Evolutionary conservation across 1,140 invertebrate species (phyloP).

Genomic region (Hirudo medicinalis): DNA sequence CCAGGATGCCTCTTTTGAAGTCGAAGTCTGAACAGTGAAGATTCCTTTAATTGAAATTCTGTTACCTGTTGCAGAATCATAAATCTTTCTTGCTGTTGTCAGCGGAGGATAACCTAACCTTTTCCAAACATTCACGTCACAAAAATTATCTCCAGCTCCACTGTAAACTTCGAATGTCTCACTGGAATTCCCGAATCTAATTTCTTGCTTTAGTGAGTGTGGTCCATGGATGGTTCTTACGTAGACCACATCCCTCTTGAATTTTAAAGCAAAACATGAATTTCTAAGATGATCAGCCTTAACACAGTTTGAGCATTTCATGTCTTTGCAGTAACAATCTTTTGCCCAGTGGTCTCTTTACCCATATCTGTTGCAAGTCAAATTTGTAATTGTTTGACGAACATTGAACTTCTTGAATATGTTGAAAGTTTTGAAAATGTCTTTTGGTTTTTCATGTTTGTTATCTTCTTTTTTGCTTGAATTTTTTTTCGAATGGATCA

Average conservation of each 20-base stretch:
- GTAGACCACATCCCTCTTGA: neutral
- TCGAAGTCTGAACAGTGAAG: too few relatives aligned
- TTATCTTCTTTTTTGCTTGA: too few relatives aligned
- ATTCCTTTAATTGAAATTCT: too few relatives aligned
- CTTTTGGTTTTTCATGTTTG: neutral
- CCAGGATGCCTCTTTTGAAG: too few relatives aligned
- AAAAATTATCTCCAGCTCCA: too few relatives aligned
- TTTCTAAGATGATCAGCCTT: neutral
- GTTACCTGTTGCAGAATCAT: too few relatives aligned
- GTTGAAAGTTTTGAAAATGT: neutral
- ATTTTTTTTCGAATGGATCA: neutral
- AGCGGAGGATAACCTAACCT: too few relatives aligned
- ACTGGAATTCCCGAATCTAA: neutral
- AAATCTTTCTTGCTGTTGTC: too few relatives aligned
- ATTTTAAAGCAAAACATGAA: neutral
- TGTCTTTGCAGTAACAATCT: slow-evolving; percentile 3
- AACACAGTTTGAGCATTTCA: neutral
- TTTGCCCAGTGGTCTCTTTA: neutral
- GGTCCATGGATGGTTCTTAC: neutral
- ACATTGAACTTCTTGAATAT: neutral
- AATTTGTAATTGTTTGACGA: neutral
- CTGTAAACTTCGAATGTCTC: too few relatives aligned
- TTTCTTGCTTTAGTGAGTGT: neutral
- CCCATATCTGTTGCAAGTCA: neutral
- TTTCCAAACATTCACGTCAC: too few relatives aligned